Base-by-base conservation (phyloP, 2,797 vertebrate genomes). In the Acridotheres tristis region DNA sequence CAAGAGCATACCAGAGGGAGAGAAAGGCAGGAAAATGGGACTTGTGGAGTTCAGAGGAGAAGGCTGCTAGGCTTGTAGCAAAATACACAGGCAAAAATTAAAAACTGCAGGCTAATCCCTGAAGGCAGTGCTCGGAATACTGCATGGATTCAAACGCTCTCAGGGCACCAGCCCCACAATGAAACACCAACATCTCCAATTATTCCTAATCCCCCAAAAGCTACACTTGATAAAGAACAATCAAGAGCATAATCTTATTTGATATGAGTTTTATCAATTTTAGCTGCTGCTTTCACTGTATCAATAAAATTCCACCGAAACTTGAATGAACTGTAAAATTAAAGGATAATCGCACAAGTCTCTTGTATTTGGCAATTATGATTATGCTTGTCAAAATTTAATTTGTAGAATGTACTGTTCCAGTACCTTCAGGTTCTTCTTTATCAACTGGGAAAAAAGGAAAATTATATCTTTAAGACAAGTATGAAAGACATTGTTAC, bases 391-490 rank as follows among this genome's bases (percentile, higher is more conserved):
- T 96, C 96, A 97, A 96, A 94, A 96, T 62, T 92, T 97, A 97
- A 97, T 97, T 95, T 96, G 97, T 83, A 94, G 93, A 93, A 91
- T 81, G 93, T 93, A 96, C 88, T 72, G 57, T 59, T 94, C 74
- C 89, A 88, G 93, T 85, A 94, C 90, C 92, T 82, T 93, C 90
- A 96, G 92, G 77, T 96, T 96, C 93, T 91, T 96, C 93, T 94
- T 88, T 87, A 97, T 96, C 91, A 96, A 68, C 77, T 94, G 96
- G 96, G 92, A 92, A 96, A 97, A 95, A 97, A 96, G 85, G 95
- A 93, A 98, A 98, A 98, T 97, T 96, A 97, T 97, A 97, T 97
- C 98, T 97, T 97, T 96, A 97, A 96, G 96, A 97, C 73, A 92
- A 97, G 95, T 96, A 96, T 96, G 97, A 97, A 97, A 97, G 97